phyloP scores from a whole-genome alignment of 2,113 vertebrate genomes.

The Pedetes capensis region DNA sequence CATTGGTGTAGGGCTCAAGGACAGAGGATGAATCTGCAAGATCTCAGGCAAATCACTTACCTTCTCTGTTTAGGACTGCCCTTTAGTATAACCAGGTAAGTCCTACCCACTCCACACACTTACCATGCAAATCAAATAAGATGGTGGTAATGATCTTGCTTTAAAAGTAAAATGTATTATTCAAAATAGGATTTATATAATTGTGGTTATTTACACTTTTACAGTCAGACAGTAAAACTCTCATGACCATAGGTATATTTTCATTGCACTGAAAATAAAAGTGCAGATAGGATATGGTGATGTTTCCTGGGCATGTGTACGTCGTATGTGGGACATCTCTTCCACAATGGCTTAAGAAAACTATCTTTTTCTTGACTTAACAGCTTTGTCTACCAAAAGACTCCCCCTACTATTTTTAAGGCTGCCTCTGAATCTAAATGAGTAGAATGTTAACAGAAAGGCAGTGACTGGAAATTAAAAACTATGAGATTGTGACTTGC shows the following conservation, averaged over 20 bases:
- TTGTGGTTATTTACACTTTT: neutral
- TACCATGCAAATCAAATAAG: neutral
- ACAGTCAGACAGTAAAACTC: neutral
- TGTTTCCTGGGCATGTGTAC: neutral
- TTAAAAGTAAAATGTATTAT: slow-evolving; percentile 38
- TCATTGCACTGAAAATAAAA: slow-evolving; percentile 1
- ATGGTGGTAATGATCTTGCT: neutral
- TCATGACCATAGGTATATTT: neutral
- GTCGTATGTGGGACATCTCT: neutral
- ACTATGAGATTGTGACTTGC: neutral
- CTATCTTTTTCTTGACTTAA: neutral
- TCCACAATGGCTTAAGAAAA: neutral
- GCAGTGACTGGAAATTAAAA: neutral
- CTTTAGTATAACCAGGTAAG: neutral
- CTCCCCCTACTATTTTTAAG: neutral
- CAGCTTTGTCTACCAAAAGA: neutral
- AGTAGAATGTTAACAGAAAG: neutral
- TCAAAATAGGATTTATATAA: neutral
- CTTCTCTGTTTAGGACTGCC: neutral
- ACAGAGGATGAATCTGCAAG: neutral
- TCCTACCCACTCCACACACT: neutral
- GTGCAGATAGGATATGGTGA: neutral
- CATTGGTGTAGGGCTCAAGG: neutral
- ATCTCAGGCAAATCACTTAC: neutral
- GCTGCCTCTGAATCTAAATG: neutral